Percentiles rank a stretch among this genome's conserved stretches.
Evolutionary conservation across 2,797 vertebrate species (phyloP).

Genomic region (Carduelis carduelis): DNA sequence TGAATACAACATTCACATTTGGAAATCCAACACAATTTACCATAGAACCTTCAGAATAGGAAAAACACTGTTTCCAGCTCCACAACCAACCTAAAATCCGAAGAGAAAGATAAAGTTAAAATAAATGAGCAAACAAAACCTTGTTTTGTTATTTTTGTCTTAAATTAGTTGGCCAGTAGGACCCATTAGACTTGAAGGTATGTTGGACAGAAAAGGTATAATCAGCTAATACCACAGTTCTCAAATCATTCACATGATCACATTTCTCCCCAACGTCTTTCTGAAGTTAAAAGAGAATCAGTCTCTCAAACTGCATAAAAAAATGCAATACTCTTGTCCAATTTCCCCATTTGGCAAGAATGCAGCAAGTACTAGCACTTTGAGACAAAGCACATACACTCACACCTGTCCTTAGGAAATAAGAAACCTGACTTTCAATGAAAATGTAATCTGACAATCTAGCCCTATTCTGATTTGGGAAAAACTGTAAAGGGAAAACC

Average conservation of each 20-base stretch:
- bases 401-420: background rate
- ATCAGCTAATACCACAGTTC: background rate
- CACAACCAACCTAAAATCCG: constrained; percentile 87
- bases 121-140: background rate
- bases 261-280: background rate
- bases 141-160: background rate
- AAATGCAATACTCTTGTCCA: background rate
- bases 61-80: constrained; percentile 91
- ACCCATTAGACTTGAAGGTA: background rate
- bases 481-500: background rate
- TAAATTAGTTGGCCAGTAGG: background rate
- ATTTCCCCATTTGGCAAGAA: background rate
- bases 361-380: background rate
- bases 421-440: background rate
- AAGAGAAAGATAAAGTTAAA: constrained; percentile 30
- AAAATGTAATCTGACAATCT: background rate
- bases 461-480: background rate
- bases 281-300: background rate
- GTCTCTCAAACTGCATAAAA: background rate
- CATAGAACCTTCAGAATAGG: constrained; percentile 85
- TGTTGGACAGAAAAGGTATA: background rate
- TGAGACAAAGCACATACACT: background rate
- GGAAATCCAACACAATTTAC: constrained; percentile 73
- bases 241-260: background rate
- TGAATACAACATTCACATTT: background rate